phyloP scores from a whole-genome alignment of 2,113 vertebrate genomes.

The Tricholaema leucomelas region DNA sequence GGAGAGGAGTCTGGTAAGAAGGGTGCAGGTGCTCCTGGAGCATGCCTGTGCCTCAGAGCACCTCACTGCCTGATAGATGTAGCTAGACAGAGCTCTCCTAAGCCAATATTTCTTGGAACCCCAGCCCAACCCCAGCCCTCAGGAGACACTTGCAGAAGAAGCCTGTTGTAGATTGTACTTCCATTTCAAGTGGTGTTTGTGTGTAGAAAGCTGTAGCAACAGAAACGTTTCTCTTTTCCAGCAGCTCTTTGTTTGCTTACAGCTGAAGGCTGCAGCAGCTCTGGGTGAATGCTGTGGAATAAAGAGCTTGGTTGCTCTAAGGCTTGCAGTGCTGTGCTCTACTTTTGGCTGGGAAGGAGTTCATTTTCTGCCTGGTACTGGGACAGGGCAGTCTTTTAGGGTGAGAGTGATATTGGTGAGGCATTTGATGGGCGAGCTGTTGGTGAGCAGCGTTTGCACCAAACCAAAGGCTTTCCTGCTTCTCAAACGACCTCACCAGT shows the following conservation, averaged over 20 bases:
- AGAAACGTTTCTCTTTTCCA: not conserved
- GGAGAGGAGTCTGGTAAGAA: no score
- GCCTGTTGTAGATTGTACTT: not conserved
- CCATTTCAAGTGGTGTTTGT: not conserved
- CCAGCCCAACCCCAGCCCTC: not conserved
- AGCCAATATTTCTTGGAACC: not conserved
- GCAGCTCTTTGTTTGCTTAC: not conserved
- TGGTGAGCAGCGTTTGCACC: not conserved
- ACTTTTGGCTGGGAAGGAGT: not conserved
- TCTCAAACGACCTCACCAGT: not conserved
- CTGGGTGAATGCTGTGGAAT: not conserved
- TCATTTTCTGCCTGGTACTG: not conserved
- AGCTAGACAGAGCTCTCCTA: not conserved
- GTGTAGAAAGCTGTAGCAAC: not conserved
- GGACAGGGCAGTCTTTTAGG: not conserved
- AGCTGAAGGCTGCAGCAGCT: not conserved
- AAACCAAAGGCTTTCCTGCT: not conserved
- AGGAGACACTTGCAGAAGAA: not conserved
- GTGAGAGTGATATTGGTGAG: not conserved
- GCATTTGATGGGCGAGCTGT: not conserved
- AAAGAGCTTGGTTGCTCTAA: not conserved
- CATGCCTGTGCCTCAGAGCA: no score
- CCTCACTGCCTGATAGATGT: not conserved
- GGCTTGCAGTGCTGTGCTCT: not conserved
- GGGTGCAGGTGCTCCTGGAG: no score